Base-by-base conservation (phyloP, 2,113 vertebrate genomes). In the Lepus europaeus region DNA sequence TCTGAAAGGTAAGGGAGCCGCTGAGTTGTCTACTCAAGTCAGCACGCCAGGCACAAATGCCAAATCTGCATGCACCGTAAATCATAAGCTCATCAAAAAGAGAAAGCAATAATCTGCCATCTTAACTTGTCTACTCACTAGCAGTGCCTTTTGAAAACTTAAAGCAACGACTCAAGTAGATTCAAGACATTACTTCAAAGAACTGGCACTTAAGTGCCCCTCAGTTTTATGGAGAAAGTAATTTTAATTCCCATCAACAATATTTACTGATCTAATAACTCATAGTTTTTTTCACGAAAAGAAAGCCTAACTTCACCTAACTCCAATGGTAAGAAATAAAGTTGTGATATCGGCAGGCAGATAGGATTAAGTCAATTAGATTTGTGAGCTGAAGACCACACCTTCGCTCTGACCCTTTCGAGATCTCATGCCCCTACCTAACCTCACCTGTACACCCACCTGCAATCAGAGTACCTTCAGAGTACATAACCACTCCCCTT, bases 241-340 rank as follows among this genome's bases (percentile, higher is more conserved):
- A 96, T 78, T 94, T 96, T 77, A 94, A 76, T 82, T 90, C 25
- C 20, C 3, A 61, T 63, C 29, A 90, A 70, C 9, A 89, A 90
- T 59, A 91, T 78, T 88, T 87, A 91, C 49, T n/a, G 69, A 77
- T 82, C 82, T 93, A 85, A 74, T 25, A 84, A 68, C 91, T 73
- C 66, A 36, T 77, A 78, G 61, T 53, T 80, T 85, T 90, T 84
- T 92, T 80, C 59, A 63, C 16, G 64, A 69, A 89, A 92, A 92
- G 23, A 86, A 80, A 66, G 64, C 33, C 66, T 83, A 79, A 25
- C 92, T 77, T 94, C 92, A 92, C n/a, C 74, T 90, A 90, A 90
- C 76, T 66, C 7, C 39, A 87, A 0, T 36, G 23, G 53, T 59
- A 79, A 53, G 29, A 92, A 77, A 94, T 86, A 51, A 85, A 22